A percentile compares a stretch with the other conserved stretches of the same genome.
Evolutionary conservation across 2,888 invertebrate species (phyloP).

Genomic region (Trissoscelio sp.): DNA sequence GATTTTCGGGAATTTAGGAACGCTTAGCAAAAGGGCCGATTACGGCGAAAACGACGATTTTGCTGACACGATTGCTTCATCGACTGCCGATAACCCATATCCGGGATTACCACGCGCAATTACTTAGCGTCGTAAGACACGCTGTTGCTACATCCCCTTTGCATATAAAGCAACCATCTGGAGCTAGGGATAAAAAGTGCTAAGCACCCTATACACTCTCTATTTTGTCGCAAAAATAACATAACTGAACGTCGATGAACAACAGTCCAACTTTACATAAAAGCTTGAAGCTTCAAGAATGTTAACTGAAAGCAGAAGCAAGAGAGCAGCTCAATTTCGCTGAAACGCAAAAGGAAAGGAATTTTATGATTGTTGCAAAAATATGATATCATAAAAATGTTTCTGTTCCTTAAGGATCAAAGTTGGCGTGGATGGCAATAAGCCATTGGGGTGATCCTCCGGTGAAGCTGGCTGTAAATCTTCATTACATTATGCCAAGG

Average conservation of each 20-base stretch:
- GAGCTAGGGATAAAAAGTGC: slow-evolving; percentile 26
- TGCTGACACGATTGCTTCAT: slow-evolving; percentile 64
- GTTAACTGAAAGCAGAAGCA: not conserved
- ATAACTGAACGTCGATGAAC: too few species aligned
- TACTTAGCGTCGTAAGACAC: slow-evolving; percentile 77
- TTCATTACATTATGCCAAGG: slow-evolving; percentile 76
- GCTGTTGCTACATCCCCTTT: slow-evolving; percentile 73
- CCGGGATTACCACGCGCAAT: slow-evolving; percentile 77
- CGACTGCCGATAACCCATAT: slow-evolving; percentile 77
- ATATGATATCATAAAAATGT: slow-evolving; percentile 14
- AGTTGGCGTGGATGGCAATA: slow-evolving; percentile 73
- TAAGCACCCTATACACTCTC: not conserved
- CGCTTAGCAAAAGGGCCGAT: slow-evolving; percentile 56
- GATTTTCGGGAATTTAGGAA: slow-evolving; percentile 40
- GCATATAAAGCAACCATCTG: slow-evolving; percentile 76
- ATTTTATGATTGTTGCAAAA: slow-evolving; percentile 21
- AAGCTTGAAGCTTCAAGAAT: too few species aligned
- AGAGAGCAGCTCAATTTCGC: not conserved
- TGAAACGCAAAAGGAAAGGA: not conserved
- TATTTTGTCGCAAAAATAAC: not conserved
- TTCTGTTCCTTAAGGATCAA: slow-evolving; percentile 26
- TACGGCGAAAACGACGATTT: slow-evolving; percentile 67
- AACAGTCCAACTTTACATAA: too few species aligned
- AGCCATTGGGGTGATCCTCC: slow-evolving; percentile 77
- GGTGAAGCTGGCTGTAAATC: slow-evolving; percentile 77